Evolutionary conservation across 2,888 invertebrate species (phyloP).

Genomic region (Morpho helenor): DNA sequence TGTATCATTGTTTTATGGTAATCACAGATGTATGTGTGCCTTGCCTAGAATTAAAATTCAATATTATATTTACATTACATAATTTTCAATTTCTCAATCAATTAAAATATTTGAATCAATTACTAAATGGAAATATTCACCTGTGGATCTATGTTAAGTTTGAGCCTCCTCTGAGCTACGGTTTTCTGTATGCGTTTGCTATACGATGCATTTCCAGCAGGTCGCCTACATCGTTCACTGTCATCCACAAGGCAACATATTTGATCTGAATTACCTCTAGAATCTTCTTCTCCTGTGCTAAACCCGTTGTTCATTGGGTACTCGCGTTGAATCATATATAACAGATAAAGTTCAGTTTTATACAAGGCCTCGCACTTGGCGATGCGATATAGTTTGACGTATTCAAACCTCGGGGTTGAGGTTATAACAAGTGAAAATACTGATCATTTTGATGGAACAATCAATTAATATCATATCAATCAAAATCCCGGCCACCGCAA

Average conservation of each 20-base stretch:
- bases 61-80: too few relatives aligned
- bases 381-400: conserved; percentile 57
- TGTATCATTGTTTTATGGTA: conserved; percentile 97
- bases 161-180: conserved; percentile 93
- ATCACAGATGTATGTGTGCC: conserved; percentile 98
- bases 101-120: conserved; percentile 9
- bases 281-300: conserved; percentile 95
- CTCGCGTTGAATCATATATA: conserved; percentile 79
- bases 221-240: conserved; percentile 90
- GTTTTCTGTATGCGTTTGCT: conserved; percentile 98
- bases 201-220: conserved; percentile 96
- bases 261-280: conserved; percentile 91
- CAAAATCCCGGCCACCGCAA: conserved; percentile 31
- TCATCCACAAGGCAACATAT: conserved; percentile 96
- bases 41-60: conserved; percentile 80
- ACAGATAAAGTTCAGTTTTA: conserved; percentile 55
- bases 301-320: conserved; percentile 90
- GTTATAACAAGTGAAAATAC: conserved; percentile 66
- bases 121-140: conserved; percentile 34
- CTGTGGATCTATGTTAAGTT: conserved; percentile 89
- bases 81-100: too few relatives aligned
- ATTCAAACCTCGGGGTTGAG: conserved; percentile 63
- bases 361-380: conserved; percentile 55
- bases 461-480: conserved; percentile 46
- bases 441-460: conserved; percentile 46